A percentile compares a stretch with the other conserved stretches of the same genome.
Evolutionary conservation across 2,113 vertebrate species (phyloP).

Genomic region (Peucedramus taeniatus): DNA sequence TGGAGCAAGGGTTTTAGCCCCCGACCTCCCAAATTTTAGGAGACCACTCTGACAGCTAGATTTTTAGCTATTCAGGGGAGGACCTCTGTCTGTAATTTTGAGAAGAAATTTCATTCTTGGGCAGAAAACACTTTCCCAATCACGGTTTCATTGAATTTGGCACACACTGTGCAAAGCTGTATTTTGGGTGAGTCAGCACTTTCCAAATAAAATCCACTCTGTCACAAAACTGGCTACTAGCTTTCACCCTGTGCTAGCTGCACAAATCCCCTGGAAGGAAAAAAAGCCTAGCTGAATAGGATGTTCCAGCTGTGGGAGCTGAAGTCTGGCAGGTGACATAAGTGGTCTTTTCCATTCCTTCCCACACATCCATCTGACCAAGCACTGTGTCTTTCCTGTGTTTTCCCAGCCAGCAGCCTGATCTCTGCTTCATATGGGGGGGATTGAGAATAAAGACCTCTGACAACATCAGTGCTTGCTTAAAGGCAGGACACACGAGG

Average conservation of each 20-base stretch:
- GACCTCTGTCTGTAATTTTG: neutral
- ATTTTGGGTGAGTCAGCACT: neutral
- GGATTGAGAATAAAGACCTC: neutral
- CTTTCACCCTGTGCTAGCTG: neutral
- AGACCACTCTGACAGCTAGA: neutral
- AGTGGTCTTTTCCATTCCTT: neutral
- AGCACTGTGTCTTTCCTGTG: neutral
- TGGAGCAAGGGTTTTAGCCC: neutral
- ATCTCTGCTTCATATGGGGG: neutral
- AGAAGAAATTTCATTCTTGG: neutral
- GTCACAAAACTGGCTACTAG: neutral
- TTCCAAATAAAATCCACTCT: neutral
- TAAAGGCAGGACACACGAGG: neutral
- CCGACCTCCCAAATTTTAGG: neutral
- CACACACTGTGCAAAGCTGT: neutral
- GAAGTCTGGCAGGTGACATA: neutral
- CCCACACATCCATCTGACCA: fast-evolving
- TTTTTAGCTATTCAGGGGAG: neutral
- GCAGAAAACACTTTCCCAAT: neutral
- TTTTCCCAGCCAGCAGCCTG: neutral
- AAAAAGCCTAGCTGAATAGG: neutral
- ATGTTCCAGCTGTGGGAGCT: neutral
- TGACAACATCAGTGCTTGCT: neutral
- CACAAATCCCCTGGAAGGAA: neutral
- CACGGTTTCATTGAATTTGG: neutral